A percentile compares a stretch with the other conserved stretches of the same genome.
These are phyloP conservation scores for Colaptes auratus DNA, from an alignment of 2,113 vertebrate genomes.

Conservation along the genomic window DNA sequence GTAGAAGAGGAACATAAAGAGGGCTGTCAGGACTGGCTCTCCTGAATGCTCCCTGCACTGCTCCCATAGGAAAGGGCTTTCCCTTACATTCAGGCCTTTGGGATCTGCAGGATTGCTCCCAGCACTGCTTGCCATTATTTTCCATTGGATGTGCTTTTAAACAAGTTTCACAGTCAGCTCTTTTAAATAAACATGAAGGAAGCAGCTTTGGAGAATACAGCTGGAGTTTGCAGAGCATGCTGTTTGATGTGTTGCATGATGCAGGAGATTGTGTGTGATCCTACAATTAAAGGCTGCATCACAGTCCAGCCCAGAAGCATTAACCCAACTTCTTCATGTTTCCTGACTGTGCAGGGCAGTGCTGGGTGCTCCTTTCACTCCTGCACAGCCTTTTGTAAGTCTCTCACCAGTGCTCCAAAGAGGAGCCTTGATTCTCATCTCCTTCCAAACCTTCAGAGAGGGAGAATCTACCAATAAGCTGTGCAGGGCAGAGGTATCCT, in stretches of 20 bases:
- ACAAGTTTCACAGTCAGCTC: not conserved
- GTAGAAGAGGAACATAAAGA: not conserved
- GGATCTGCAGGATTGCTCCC: not conserved
- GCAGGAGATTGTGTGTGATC: not conserved
- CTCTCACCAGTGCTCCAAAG: not conserved
- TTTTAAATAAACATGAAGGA: slow-evolving; percentile 36
- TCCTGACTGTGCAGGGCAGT: not conserved
- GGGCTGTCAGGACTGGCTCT: not conserved
- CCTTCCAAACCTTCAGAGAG: not conserved
- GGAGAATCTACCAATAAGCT: not conserved
- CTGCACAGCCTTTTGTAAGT: not conserved
- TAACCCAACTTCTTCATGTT: not conserved
- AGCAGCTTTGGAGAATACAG: not conserved
- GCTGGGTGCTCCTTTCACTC: not conserved
- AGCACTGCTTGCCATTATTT: not conserved
- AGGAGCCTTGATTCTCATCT: not conserved
- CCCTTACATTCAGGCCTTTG: not conserved
- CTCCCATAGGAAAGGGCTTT: not conserved
- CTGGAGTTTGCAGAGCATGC: not conserved
- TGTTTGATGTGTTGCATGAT: not conserved
- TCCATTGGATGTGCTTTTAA: not conserved
- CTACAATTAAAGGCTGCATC: not conserved
- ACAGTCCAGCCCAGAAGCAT: not conserved
- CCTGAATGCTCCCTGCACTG: not conserved
- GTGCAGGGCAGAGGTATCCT: not conserved